These are phyloP conservation scores for Phaenicophaeus curvirostris DNA, from an alignment of 2,797 vertebrate genomes.

Conservation along the genomic window DNA sequence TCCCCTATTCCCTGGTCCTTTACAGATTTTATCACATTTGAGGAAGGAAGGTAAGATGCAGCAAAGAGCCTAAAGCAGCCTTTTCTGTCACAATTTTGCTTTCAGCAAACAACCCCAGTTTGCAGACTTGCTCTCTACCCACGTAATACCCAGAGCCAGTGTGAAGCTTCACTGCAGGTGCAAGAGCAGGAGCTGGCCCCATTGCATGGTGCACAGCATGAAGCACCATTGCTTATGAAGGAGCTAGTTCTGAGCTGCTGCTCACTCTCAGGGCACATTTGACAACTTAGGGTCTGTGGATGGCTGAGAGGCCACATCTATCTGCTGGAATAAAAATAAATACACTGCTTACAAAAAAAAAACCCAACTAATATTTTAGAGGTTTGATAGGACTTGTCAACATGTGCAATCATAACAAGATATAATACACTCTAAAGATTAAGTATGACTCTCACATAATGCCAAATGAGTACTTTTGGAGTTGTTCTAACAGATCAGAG, in stretches of 20 bases:
- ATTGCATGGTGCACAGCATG: accelerated
- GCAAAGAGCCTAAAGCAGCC: background rate
- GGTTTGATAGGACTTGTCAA: background rate
- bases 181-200: background rate
- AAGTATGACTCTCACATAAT: background rate
- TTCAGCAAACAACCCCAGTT: background rate
- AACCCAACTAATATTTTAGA: background rate
- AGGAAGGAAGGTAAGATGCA: background rate
- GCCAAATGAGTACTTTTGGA: background rate
- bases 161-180: accelerated
- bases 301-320: background rate
- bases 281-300: background rate
- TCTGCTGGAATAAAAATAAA: background rate
- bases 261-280: background rate
- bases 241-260: background rate
- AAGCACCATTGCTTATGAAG: background rate
- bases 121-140: background rate
- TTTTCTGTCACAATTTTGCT: background rate
- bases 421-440: background rate
- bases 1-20: too few species aligned
- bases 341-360: background rate
- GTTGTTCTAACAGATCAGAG: background rate
- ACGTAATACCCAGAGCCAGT: background rate
- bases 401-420: background rate
- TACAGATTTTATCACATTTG: background rate